Evolutionary conservation across 2,797 vertebrate genomes (phyloP).

Genomic region (Salmo trutta): DNA sequence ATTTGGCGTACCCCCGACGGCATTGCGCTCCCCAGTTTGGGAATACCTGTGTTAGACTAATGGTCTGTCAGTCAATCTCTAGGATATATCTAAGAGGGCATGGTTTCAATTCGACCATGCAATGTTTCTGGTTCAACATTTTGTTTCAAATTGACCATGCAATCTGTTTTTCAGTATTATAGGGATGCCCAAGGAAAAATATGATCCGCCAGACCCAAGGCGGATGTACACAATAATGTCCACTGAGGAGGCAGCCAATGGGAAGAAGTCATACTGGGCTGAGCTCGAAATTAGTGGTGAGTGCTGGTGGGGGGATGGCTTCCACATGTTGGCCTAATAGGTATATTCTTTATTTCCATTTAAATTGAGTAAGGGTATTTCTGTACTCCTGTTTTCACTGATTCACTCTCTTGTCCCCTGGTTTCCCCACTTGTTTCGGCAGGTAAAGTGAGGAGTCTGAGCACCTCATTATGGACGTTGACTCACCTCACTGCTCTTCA

Average conservation of each 20-base stretch:
- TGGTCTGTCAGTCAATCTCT: no score
- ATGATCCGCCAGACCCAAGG: slow-evolving; percentile 98
- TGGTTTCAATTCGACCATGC: no score
- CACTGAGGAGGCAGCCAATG: slow-evolving; percentile 93
- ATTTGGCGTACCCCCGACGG: no score
- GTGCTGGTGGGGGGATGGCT: slow-evolving; percentile 30
- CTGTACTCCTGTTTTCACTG: not conserved
- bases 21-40: no score
- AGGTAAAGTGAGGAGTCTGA: slow-evolving; percentile 96
- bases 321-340: no score
- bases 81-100: no score
- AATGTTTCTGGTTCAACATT: no score
- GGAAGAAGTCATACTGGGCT: slow-evolving; percentile 98
- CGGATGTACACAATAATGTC: slow-evolving; percentile 99
- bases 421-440: slow-evolving; percentile 5
- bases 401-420: slow-evolving; percentile 1
- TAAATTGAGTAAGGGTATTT: not conserved
- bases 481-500: slow-evolving; percentile 98
- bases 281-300: slow-evolving; percentile 99
- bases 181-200: slow-evolving; percentile 99
- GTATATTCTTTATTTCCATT: not conserved
- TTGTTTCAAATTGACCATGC: no score
- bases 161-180: slow-evolving; percentile 34
- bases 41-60: no score
- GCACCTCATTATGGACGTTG: slow-evolving; percentile 93